A percentile compares a stretch with the other conserved stretches of the same genome.
These are phyloP conservation scores for Spicauda simplicius DNA, from an alignment of 2,888 invertebrate genomes.

Conservation along the genomic window DNA sequence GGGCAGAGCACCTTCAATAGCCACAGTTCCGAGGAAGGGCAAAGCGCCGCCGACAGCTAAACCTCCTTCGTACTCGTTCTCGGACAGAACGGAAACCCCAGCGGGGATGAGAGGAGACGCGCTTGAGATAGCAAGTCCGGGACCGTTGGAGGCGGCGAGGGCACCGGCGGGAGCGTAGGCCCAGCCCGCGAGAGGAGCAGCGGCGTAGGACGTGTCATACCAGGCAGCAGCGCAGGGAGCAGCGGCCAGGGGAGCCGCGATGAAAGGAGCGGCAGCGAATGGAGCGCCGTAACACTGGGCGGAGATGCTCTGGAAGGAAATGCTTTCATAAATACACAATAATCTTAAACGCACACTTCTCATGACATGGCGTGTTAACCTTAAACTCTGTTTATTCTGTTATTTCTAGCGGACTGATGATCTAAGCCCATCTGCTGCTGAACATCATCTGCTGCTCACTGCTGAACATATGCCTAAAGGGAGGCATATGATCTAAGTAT, in stretches of 20 bases:
- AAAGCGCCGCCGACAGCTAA: slow-evolving; percentile 47
- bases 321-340: neutral
- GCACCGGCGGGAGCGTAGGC: slow-evolving; percentile 1
- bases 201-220: neutral
- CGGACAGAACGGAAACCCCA: slow-evolving; percentile 52
- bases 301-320: neutral
- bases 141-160: slow-evolving; percentile 21
- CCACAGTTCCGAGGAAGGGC: slow-evolving; percentile 51
- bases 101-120: slow-evolving; percentile 49
- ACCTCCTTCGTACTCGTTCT: slow-evolving; percentile 50
- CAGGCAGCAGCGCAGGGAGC: neutral
- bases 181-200: neutral
- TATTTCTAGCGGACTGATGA: too few species aligned
- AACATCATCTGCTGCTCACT: too few species aligned
- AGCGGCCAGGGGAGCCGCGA: neutral
- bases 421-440: too few species aligned
- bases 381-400: too few species aligned
- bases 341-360: too few species aligned
- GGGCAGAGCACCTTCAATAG: slow-evolving; percentile 46
- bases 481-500: too few species aligned
- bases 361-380: too few species aligned
- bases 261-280: neutral
- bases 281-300: slow-evolving; percentile 17
- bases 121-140: slow-evolving; percentile 48
- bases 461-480: too few species aligned